Base-by-base conservation (phyloP, 2,113 vertebrate genomes). In the Notarius quadriscutis region DNA sequence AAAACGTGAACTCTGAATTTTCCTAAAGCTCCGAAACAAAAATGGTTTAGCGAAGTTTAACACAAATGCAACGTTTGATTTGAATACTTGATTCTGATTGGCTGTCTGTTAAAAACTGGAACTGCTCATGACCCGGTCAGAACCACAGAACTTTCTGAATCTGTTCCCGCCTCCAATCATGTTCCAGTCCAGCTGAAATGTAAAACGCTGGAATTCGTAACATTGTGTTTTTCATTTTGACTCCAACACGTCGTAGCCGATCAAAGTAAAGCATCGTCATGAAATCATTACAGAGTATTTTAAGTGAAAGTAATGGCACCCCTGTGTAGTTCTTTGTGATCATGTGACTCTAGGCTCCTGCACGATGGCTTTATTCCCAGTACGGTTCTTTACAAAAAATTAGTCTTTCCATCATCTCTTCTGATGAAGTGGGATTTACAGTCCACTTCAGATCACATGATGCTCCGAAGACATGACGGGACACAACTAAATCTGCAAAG, bases 331-430 rank as follows among this genome's bases (percentile, higher is more conserved):
- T 75, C 27, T 74, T 41, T 51, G 11, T 20, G 55, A 5, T 60
- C 78, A 81, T 17, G 2, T 30, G 77, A 79, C 55, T 51, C 41
- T 86, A 1, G 5, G 25, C 85, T 93, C 92, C 92, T 84, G 89
- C 84, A 84, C 60, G 92, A 95, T 94, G 94, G 94, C 94, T 95
- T 95, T 90, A 90, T 93, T 93, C 95, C 93, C 93, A 93, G 92
- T 94, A 92, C 92, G 92, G 93, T 91, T 91, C 91, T 92, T 94
- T 91, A 92, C 92, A 92, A 93, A 87, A 84, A 88, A 89, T 89
- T 90, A 27, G 84, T 74, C 22, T 0, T 55, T 22, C 25, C 0
- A 17, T 18, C 1, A 6, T 41, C 12, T 75, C 34, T 81, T 75
- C 53, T 80, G 18, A 74, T 65, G n/a, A 84, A 53, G 71, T 34